A percentile compares a stretch with the other conserved stretches of the same genome.
phyloP scores from a whole-genome alignment of 2,113 vertebrate genomes.

The Solea solea region DNA sequence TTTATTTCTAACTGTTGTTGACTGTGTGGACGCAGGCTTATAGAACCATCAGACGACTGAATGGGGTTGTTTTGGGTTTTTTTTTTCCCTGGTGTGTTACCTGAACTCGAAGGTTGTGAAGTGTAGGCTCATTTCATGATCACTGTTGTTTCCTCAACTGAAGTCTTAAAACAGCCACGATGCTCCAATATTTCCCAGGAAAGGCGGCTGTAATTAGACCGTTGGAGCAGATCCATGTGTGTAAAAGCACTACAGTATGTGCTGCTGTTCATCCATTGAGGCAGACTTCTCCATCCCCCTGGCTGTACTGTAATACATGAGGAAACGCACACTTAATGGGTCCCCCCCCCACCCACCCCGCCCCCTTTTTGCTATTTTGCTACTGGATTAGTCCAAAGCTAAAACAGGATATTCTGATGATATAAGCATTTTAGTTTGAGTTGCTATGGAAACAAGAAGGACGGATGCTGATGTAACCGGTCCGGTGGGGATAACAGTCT shows the following conservation, averaged over 20 bases:
- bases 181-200: conserved; percentile 1
- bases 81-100: neutral
- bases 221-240: conserved; percentile 1
- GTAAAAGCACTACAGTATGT: conserved; percentile 5
- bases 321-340: conserved; percentile 3
- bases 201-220: neutral
- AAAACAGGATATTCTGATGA: conserved; percentile 56
- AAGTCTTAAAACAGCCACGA: conserved; percentile 5
- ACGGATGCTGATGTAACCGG: conserved; percentile 36
- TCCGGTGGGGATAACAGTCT: conserved; percentile 5
- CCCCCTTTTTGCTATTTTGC: conserved; percentile 19
- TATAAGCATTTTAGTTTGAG: conserved; percentile 19
- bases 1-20: conserved; percentile 10
- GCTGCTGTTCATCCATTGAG: conserved; percentile 39
- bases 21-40: neutral
- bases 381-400: conserved; percentile 35
- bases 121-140: neutral
- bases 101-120: neutral
- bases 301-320: neutral
- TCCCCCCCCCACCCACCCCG: too few relatives aligned
- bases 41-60: neutral
- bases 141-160: neutral
- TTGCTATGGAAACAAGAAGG: conserved; percentile 50
- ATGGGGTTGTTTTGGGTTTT: neutral
- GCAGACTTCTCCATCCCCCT: conserved; percentile 21